Evolutionary conservation across 2,113 vertebrate species (phyloP), one percentile per base, ranked within the genome.

Genomic region (Dasyornis broadbenti): DNA sequence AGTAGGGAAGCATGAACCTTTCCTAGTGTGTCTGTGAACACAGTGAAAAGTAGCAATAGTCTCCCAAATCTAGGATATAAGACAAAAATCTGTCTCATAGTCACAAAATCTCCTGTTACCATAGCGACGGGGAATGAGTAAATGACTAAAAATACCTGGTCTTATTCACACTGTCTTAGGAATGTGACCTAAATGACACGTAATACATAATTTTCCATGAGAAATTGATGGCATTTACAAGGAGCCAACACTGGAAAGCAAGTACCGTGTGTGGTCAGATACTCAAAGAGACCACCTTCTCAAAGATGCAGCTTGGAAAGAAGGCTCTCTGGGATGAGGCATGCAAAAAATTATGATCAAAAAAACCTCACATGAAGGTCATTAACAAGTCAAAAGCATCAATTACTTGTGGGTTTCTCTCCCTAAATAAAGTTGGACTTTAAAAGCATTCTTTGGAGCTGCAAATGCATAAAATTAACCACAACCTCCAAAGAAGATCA

Each of bases 61-160:
- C 69, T 95, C 70, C 70, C 84, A 96, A 95, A 95, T 79, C 86
- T 94, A 91, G 81, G 90, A 88, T 92, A 68, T 86, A 86, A 96
- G 61, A 92, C 47, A 80, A 93, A 97, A 97, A 86, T 90, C 84
- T 95, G 75, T 92, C 86, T 92, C 77, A 39, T 56, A 77, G 89
- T 94, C 92, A 97, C 78, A 96, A 93, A 84, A 87, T 91, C 90
- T 94, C 92, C 91, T 86, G 97, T 98, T 97, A 96, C 97, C 96
- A 98, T 97, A 97, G 97, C 64, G 91, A 97, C 93, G 76, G 90
- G 88, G 86, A 96, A 84, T 81, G 87, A 95, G 86, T 93, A 96
- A 94, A 82, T 0, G 33, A 88, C 94, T 97, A 97, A 98, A 98
- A 98, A 98, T 97, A 97, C 60, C 93, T 96, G 95, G 90, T 95